A percentile compares a stretch with the other conserved stretches of the same genome.
Evolutionary conservation across 1,140 invertebrate species (phyloP).

Genomic region (Aphis gossypii): DNA sequence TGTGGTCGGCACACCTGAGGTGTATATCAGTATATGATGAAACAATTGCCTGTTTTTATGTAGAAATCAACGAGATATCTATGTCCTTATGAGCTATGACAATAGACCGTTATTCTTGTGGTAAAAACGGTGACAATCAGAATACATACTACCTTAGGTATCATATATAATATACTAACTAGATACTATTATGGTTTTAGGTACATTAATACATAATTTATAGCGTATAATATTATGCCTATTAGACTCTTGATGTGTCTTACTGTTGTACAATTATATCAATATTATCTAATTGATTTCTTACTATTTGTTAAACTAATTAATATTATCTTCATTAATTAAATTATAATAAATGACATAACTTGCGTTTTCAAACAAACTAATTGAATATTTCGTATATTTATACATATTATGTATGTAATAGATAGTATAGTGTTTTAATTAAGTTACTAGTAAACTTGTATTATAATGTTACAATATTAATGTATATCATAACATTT

Average conservation of each 20-base stretch:
- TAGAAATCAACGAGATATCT: constrained; percentile 2
- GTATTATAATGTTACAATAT: background rate
- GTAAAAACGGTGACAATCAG: background rate
- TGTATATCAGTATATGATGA: background rate
- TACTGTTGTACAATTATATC: background rate
- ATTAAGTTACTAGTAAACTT: background rate
- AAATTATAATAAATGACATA: background rate
- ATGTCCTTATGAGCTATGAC: background rate
- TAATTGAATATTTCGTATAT: background rate
- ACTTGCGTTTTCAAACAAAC: background rate
- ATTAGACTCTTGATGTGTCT: background rate
- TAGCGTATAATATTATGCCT: background rate
- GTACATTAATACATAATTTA: background rate
- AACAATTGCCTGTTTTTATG: background rate
- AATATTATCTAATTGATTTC: background rate
- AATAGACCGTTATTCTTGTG: background rate
- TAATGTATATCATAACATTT: background rate
- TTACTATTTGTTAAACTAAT: background rate
- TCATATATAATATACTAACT: too few relatives aligned
- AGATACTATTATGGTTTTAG: background rate
- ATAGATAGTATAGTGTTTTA: background rate
- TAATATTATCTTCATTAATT: background rate
- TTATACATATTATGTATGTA: background rate
- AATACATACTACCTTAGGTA: background rate
- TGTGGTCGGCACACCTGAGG: constrained; percentile 30